phyloP scores from a whole-genome alignment of 1,140 invertebrate genomes.

The Holotrichia oblita region DNA sequence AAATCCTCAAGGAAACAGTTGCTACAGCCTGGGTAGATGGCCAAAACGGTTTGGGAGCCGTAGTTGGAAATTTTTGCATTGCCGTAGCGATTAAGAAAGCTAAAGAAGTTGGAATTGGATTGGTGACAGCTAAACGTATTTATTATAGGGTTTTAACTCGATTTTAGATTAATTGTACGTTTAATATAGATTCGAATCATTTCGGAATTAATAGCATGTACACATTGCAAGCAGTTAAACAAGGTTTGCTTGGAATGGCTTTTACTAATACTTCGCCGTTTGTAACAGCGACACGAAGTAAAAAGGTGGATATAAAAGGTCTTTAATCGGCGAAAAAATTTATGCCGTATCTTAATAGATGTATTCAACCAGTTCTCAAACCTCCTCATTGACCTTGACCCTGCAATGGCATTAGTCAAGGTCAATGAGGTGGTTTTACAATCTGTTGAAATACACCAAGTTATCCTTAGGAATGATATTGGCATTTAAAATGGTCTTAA shows the following conservation, averaged over 20 bases:
- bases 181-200: conserved; percentile 79
- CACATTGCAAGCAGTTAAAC: conserved; percentile 76
- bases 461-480: too few species aligned
- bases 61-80: conserved; percentile 92
- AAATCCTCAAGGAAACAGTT: too few species aligned
- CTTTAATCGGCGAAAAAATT: too few species aligned
- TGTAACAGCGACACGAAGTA: conserved; percentile 85
- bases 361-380: too few species aligned
- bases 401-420: too few species aligned
- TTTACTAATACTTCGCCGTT: conserved; percentile 95
- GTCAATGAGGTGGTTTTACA: too few species aligned
- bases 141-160: background rate
- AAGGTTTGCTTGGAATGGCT: conserved; percentile 85
- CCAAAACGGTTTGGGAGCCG: conserved; percentile 84
- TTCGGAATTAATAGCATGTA: conserved; percentile 94
- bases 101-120: conserved; percentile 82
- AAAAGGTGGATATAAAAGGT: conserved; percentile 66
- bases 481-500: too few species aligned
- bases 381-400: too few species aligned
- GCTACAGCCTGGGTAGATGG: too few species aligned
- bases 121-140: conserved; percentile 81
- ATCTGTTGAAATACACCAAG: too few species aligned
- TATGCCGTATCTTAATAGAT: too few species aligned
- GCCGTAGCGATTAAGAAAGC: conserved; percentile 89
- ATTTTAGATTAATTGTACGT: background rate